Conservation (phyloP, 2,113 vertebrate species). For the Catharus fuscescens region DNA sequence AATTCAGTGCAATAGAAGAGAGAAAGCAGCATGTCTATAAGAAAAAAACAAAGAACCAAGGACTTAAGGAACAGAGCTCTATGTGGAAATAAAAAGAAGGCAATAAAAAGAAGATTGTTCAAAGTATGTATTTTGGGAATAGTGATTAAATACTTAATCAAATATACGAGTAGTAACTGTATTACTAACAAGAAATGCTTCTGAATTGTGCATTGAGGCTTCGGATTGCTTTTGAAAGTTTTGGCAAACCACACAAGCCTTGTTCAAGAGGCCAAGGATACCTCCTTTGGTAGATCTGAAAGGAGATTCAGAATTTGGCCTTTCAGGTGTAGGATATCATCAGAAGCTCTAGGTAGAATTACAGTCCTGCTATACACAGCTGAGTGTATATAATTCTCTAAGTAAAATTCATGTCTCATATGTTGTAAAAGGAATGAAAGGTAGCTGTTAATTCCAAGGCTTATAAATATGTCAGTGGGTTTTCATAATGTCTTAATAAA, state of each 20-base stretch:
- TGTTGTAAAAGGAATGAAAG: constrained; percentile 69
- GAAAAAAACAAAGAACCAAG: not conserved
- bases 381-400: constrained; percentile 24
- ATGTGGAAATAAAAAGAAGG: not conserved
- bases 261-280: not conserved
- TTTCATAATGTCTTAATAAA: constrained; percentile 76
- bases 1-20: not conserved
- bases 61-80: not conserved
- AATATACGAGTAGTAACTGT: not conserved
- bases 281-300: not conserved
- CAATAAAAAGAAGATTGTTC: not conserved
- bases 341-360: not conserved
- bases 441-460: constrained; percentile 74
- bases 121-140: not conserved
- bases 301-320: not conserved
- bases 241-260: not conserved
- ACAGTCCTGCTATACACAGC: not conserved
- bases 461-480: constrained; percentile 75
- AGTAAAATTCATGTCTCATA: constrained; percentile 22
- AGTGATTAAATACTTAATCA: not conserved
- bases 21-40: not conserved
- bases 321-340: not conserved
- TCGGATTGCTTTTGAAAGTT: not conserved
- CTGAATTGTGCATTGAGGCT: not conserved
- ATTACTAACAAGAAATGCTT: not conserved